phyloP scores from a whole-genome alignment of 2,888 invertebrate species.

The Ptycholaimellus sp. region DNA sequence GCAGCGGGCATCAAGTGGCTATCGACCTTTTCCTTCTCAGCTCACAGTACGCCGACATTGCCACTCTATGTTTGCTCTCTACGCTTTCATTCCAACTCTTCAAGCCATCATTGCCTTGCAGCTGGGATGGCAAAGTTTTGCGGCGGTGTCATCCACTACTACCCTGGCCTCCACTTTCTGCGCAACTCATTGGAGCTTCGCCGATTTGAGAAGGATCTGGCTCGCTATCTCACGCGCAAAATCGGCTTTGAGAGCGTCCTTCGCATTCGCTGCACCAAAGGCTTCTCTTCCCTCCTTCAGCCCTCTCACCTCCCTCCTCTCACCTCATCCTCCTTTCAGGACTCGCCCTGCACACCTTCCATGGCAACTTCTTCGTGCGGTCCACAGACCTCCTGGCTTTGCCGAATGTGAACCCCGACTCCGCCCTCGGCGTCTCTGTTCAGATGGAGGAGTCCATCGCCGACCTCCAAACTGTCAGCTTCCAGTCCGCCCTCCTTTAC shows the following conservation, averaged over 20 bases:
- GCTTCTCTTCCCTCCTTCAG: slow-evolving; percentile 28
- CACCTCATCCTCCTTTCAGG: too few relatives aligned
- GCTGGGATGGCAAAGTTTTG: slow-evolving; percentile 75
- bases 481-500: slow-evolving; percentile 88
- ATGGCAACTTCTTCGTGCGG: slow-evolving; percentile 95
- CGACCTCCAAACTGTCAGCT: slow-evolving; percentile 58
- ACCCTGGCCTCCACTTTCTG: slow-evolving; percentile 53
- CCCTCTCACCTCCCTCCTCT: too few relatives aligned
- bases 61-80: slow-evolving; percentile 48
- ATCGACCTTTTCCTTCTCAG: slow-evolving; percentile 82
- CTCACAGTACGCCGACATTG: slow-evolving; percentile 72
- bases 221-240: slow-evolving; percentile 73
- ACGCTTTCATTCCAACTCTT: not conserved
- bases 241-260: slow-evolving; percentile 97
- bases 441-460: slow-evolving; percentile 66
- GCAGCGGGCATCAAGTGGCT: slow-evolving; percentile 67
- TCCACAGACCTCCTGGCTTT: slow-evolving; percentile 82
- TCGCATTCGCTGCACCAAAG: slow-evolving; percentile 70
- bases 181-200: slow-evolving; percentile 44
- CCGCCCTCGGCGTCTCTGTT: slow-evolving; percentile 62
- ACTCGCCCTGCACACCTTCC: slow-evolving; percentile 82
- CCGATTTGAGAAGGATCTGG: slow-evolving; percentile 48
- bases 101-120: slow-evolving; percentile 23
- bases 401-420: slow-evolving; percentile 91
- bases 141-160: slow-evolving; percentile 70